Evolutionary conservation across 2,113 vertebrate genomes (phyloP), one percentile per base, ranked within the genome.

Genomic region (Sturnira hondurensis): DNA sequence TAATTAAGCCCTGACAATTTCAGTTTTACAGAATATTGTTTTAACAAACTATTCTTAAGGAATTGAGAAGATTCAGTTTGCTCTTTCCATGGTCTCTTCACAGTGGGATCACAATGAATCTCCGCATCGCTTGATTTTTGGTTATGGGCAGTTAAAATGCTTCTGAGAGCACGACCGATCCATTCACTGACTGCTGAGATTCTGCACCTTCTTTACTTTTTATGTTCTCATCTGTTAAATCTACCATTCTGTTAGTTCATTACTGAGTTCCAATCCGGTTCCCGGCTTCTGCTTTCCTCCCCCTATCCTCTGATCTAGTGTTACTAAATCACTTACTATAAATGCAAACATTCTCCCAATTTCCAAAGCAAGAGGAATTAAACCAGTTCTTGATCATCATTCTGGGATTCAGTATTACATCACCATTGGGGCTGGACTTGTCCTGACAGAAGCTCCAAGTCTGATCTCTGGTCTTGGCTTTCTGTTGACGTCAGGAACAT

Each of bases 321-420:
- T 54, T 43, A 26, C 7, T 28, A 9, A n/a, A 31, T 77, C 47
- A 43, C 26, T 93, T 96, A 61, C 80, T 93, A 65, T 63, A 82
- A 89, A 33, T n/a, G 9, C 20, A 93, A 67, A 41, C 1, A 0
- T 24, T 26, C 2, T 41, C n/a, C 14, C 19, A 5, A 43, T 76
- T 93, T 82, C 38, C 61, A 70, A 36, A n/a, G 45, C n/a, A 74
- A 85, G 61, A 70, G 65, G n/a, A 83, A 71, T n/a, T 38, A 15
- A 28, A 65, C n/a, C 54, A 73, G 31, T 45, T 67, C 80, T 38
- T n/a, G 22, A 77, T 52, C 28, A 77, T 52, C 26, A 28, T 91
- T 36, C 74, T 89, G 77, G 87, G 84, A 89, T 36, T 92, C 81
- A 87, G 38, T 36, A 73, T 20, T 24, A 43, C 0, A 3, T 70